A percentile compares a stretch with the other conserved stretches of the same genome.
Conservation (phyloP, 2,888 invertebrate genomes). For the Luperina nickerlii region DNA sequence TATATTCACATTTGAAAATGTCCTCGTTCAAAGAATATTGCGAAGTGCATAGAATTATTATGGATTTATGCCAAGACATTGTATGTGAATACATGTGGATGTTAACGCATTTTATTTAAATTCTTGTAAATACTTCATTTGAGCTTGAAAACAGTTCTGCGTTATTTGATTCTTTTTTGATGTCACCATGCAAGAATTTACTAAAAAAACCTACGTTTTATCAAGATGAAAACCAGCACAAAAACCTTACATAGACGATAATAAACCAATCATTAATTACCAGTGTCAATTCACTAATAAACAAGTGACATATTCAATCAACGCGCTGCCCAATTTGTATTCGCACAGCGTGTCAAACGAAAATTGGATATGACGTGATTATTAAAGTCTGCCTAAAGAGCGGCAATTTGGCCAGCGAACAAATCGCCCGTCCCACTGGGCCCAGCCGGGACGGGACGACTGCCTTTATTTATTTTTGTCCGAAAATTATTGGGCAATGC, state of each 20-base stretch:
- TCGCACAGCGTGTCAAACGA: slow-evolving; percentile 80
- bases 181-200: background rate
- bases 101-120: slow-evolving; percentile 7
- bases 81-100: slow-evolving; percentile 17
- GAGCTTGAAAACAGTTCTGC: background rate
- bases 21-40: slow-evolving; percentile 5
- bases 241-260: slow-evolving; percentile 12
- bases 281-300: slow-evolving; percentile 67
- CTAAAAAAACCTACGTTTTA: background rate
- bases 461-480: slow-evolving; percentile 79
- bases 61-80: slow-evolving; percentile 44
- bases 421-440: slow-evolving; percentile 84
- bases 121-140: background rate
- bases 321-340: slow-evolving; percentile 79
- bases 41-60: slow-evolving; percentile 2
- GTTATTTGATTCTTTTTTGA: background rate
- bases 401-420: slow-evolving; percentile 85
- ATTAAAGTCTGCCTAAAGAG: slow-evolving; percentile 87
- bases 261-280: slow-evolving; percentile 55
- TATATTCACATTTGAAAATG: slow-evolving; percentile 12
- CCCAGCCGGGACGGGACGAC: slow-evolving; percentile 72
- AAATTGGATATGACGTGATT: slow-evolving; percentile 89
- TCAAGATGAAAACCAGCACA: background rate
- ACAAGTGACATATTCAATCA: slow-evolving; percentile 80
- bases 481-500: slow-evolving; percentile 57